Conservation (phyloP, 1,140 invertebrate genomes). For the Popillia japonica region DNA sequence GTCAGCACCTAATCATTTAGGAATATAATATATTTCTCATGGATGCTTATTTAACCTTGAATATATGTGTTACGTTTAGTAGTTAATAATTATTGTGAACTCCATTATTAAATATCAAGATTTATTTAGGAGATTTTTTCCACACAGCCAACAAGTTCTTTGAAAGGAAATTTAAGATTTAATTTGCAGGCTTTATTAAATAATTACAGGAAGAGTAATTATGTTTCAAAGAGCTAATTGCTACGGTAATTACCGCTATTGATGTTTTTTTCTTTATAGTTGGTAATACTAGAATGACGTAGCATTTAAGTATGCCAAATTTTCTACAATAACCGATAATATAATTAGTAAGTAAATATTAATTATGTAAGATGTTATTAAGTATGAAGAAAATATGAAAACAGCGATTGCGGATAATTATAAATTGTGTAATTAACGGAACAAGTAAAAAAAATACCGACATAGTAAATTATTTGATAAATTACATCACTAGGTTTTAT, state of each 20-base stretch:
- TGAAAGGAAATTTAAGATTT: neutral
- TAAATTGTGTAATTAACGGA: slow-evolving; percentile 3
- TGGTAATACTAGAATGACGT: neutral
- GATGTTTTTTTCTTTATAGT: neutral
- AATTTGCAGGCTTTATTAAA: neutral
- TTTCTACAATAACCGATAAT: slow-evolving; percentile 6
- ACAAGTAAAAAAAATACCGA: neutral
- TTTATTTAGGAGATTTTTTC: neutral
- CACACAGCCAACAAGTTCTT: neutral
- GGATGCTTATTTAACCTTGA: too few relatives aligned
- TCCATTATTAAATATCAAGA: neutral
- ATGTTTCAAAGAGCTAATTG: neutral
- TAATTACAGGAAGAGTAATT: slow-evolving; percentile 26
- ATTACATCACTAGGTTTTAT: neutral
- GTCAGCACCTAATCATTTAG: too few relatives aligned
- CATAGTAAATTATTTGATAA: neutral
- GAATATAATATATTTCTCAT: too few relatives aligned
- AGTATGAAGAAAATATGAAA: neutral
- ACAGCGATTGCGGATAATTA: neutral
- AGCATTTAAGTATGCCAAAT: neutral
- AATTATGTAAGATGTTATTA: slow-evolving; percentile 12
- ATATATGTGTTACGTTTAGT: too few relatives aligned
- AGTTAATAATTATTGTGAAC: too few relatives aligned
- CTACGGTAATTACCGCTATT: neutral
- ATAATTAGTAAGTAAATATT: slow-evolving; percentile 7